Base-by-base conservation (phyloP, 2,888 invertebrate genomes). In the Acanthococcus lagerstroemiae region DNA sequence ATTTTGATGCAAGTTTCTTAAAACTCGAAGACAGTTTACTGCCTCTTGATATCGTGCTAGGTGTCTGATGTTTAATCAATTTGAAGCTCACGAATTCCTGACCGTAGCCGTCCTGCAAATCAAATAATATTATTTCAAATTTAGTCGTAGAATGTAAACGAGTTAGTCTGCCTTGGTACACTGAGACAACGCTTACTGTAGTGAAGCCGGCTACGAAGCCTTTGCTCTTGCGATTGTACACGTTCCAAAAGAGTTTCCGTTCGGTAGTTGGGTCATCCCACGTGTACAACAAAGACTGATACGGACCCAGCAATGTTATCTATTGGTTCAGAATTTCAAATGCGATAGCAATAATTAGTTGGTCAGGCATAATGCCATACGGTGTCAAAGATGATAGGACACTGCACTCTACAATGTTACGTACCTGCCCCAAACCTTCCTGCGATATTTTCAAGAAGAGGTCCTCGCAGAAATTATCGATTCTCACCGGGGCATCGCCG, bases 391-490 rank as follows among this genome's bases (percentile, higher is more conserved):
- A 55, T 27, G n/a, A n/a, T n/a, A n/a, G 17, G 37, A 30, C 30
- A 26, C 25, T 15, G n/a, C 52, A 52, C 15, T 4, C 54, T 25
- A 48, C 15, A n/a, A n/a, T n/a, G n/a, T n/a, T n/a, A n/a, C n/a
- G n/a, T 19, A 75, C 74, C 72, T 75, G 75, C n/a, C 74, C 73
- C 17, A 74, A 72, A 67, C 75, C 74, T 70, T 76, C 78, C 77
- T 90, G 90, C 71, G 88, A 85, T 45, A 90, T 81, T 75, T 89
- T 89, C 48, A 90, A 77, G 76, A 88, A 89, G 60, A 90, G 77
- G 72, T 90, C 88, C 58, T 86, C 85, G 74, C 90, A 90, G 30
- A 87, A 80, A 76, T 95, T 95, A 74, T 93, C 86, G 25, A 95
- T 79, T 61, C 88, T 79, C 0, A 90, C 86, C 0, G 93, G 87